These are phyloP conservation scores for Apomyelois bistriatella DNA, from an alignment of 2,888 invertebrate genomes.

Conservation along the genomic window DNA sequence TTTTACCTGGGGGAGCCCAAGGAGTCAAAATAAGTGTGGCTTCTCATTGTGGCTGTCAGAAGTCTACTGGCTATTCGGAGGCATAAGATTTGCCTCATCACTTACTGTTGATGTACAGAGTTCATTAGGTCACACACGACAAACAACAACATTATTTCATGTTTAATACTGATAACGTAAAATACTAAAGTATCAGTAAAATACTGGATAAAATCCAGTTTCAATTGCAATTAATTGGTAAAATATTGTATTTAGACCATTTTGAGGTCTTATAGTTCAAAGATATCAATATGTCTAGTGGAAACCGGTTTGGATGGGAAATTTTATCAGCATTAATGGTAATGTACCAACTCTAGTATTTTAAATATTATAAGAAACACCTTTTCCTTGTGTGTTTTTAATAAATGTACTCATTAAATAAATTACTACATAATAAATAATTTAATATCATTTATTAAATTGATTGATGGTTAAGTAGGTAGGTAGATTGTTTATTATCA, in stretches of 20 bases:
- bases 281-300: background rate
- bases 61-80: conserved; percentile 65
- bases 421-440: background rate
- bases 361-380: background rate
- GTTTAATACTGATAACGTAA: conserved; percentile 19
- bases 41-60: conserved; percentile 74
- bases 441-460: too few relatives aligned
- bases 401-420: too few relatives aligned
- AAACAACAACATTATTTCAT: conserved; percentile 27
- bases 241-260: conserved; percentile 1
- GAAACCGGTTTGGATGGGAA: background rate
- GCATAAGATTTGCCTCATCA: conserved; percentile 72
- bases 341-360: background rate
- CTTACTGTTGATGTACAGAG: conserved; percentile 74
- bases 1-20: conserved; percentile 74
- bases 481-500: too few relatives aligned
- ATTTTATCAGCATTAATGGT: background rate
- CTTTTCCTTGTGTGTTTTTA: background rate
- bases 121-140: conserved; percentile 60
- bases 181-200: background rate
- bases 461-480: too few relatives aligned
- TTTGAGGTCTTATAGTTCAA: conserved; percentile 1
- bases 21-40: conserved; percentile 71
- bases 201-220: background rate
- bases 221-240: conserved; percentile 8